Evolutionary conservation across 2,888 invertebrate species (phyloP), one percentile per base, ranked within the genome.

Genomic region (Pseudeuparius sepicola): DNA sequence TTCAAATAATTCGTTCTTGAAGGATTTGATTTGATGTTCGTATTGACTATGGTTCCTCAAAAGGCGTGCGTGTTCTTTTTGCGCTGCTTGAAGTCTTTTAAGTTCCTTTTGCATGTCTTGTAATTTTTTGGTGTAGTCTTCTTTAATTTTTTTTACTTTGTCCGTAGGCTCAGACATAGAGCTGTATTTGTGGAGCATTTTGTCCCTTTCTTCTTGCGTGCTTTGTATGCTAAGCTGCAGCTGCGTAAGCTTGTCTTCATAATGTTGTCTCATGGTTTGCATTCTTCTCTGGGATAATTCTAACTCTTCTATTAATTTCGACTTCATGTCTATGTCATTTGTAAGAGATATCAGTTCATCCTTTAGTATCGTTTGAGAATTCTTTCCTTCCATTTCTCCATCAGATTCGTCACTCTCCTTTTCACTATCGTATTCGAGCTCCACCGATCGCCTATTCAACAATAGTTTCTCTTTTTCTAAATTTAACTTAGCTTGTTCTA

Each of bases 301-400:
- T 45, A 97, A 62, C 54, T 96, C 92, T 52, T 92, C 90, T 43
- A 98, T 93, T 26, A 97, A 68, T 36, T 88, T 82, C 47, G 93
- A 86, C 59, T 97, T 97, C 35, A 93, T 84, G 55, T 87, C 87
- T 45, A 97, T 96, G 61, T 96, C 92, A 28, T 85, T 85, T 36
- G 89, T 92, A 10, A 97, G 65, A 6, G 85, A 83, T 9, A 89
- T 85, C 39, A 97, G 65, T 57, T 93, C 88, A 16, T 84, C 83
- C 46, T 85, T 73, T 41, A 79, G 73, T 23, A 75, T 73, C 25
- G 66, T 70, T 40, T 68, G 66, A 35, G 68, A 55, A 49, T 59
- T 57, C 40, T 66, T 67, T 13, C 66, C 68, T 28, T 72, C 72
- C 10, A 68, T 70, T 24, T 73, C 74, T 2, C 73, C 74, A 1